Percentiles rank a stretch among this genome's conserved stretches.
phyloP scores from a whole-genome alignment of 2,113 vertebrate genomes.

The Tychaedon coryphoeus region DNA sequence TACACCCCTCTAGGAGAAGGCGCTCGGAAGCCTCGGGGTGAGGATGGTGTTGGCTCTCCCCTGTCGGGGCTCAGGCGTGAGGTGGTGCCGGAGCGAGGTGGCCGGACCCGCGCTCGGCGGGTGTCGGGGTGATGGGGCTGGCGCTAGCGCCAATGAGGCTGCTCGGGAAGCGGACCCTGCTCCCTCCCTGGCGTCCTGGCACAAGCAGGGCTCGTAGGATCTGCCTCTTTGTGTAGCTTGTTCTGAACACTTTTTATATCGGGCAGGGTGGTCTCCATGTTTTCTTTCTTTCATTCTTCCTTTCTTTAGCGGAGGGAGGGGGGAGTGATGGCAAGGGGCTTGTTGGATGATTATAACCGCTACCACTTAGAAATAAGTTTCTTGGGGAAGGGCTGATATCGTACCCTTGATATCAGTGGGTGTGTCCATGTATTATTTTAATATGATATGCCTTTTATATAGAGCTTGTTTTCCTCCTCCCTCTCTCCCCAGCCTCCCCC shows the following conservation, averaged over 20 bases:
- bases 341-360: constrained; percentile 13
- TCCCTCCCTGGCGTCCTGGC: not conserved
- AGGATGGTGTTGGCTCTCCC: not conserved
- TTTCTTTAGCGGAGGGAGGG: not conserved
- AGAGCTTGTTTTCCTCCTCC: constrained; percentile 40
- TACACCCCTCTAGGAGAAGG: not conserved
- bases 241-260: not conserved
- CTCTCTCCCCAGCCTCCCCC: not conserved
- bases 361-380: constrained; percentile 45
- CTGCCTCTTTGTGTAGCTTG: not conserved
- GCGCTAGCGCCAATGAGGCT: not conserved
- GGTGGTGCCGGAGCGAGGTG: not conserved
- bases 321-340: not conserved
- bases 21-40: not conserved
- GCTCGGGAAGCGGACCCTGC: not conserved
- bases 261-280: constrained; percentile 17
- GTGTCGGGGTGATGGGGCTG: not conserved
- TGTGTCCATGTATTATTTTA: constrained; percentile 49
- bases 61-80: not conserved
- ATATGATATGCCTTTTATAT: constrained; percentile 54
- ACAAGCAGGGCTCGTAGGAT: not conserved
- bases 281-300: constrained; percentile 11
- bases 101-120: not conserved
- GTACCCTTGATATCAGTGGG: constrained; percentile 52
- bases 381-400: constrained; percentile 38